These are phyloP conservation scores for Plotosus lineatus DNA, from an alignment of 2,113 vertebrate genomes.

Conservation along the genomic window DNA sequence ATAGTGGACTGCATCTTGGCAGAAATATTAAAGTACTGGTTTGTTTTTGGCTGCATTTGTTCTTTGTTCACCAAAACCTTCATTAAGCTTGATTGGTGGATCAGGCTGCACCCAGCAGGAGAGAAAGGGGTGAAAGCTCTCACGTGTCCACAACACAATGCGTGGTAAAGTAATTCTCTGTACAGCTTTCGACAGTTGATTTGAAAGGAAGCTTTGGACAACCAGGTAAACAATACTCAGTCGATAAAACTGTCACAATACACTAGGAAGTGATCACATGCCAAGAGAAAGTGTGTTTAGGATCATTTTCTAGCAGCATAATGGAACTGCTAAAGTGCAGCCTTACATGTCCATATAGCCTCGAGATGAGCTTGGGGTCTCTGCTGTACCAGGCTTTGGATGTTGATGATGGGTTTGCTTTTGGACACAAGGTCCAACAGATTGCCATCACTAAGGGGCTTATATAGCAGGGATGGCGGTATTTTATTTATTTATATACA, in stretches of 20 bases:
- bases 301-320: conserved; percentile 77
- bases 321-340: conserved; percentile 78
- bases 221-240: conserved; percentile 76
- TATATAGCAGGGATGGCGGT: conserved; percentile 30
- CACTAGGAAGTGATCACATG: conserved; percentile 77
- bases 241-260: conserved; percentile 75
- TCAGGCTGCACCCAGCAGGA: conserved; percentile 65
- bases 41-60: conserved; percentile 67
- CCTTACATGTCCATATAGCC: conserved; percentile 73
- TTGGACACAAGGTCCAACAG: conserved; percentile 65
- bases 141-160: conserved; percentile 71
- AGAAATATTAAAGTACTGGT: conserved; percentile 71
- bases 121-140: conserved; percentile 71
- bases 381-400: conserved; percentile 67
- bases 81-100: conserved; percentile 71
- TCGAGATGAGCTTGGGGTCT: conserved; percentile 62
- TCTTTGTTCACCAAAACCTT: conserved; percentile 70
- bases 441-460: conserved; percentile 54
- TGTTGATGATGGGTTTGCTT: conserved; percentile 65
- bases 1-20: conserved; percentile 65
- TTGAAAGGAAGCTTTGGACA: conserved; percentile 78
- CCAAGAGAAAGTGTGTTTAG: conserved; percentile 71
- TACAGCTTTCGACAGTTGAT: conserved; percentile 72
- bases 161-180: conserved; percentile 74
- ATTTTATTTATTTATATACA: not conserved